Evolutionary conservation across 2,113 vertebrate genomes (phyloP).

Genomic region (Halcyon malimbica): DNA sequence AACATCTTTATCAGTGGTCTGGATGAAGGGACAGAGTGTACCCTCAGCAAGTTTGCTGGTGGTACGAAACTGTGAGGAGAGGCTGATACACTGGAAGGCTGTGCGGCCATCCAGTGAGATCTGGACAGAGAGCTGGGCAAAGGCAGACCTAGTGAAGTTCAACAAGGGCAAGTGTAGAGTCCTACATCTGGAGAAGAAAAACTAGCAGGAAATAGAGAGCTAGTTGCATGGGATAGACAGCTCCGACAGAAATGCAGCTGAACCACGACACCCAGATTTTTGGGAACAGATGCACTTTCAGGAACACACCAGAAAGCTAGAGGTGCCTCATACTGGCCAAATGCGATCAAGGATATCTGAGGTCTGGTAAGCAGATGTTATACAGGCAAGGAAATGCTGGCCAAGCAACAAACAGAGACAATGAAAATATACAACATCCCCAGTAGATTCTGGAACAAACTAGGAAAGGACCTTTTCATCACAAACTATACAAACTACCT

Average conservation of each 20-base stretch:
- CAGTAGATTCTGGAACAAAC: slow-evolving; percentile 15
- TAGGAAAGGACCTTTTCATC: slow-evolving; percentile 7
- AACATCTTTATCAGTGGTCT: too few relatives aligned
- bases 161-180: too few relatives aligned
- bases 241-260: not conserved
- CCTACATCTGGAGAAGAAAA: too few relatives aligned
- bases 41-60: too few relatives aligned
- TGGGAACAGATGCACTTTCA: not conserved
- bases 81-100: too few relatives aligned
- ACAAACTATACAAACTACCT: slow-evolving; percentile 26
- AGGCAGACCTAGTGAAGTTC: too few relatives aligned
- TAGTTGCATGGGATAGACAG: not conserved
- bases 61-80: too few relatives aligned
- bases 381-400: slow-evolving; percentile 18
- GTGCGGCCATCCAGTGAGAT: too few relatives aligned
- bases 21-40: too few relatives aligned
- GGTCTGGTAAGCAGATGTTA: slow-evolving; percentile 58
- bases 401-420: slow-evolving; percentile 48
- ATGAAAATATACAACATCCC: not conserved
- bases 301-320: not conserved
- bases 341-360: not conserved
- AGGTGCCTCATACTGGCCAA: not conserved
- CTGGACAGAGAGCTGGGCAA: too few relatives aligned
- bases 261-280: not conserved
- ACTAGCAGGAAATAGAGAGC: not conserved